Evolutionary conservation across 2,888 invertebrate genomes (phyloP), one percentile per base, ranked within the genome.

Genomic region (Galerucella pusilla): DNA sequence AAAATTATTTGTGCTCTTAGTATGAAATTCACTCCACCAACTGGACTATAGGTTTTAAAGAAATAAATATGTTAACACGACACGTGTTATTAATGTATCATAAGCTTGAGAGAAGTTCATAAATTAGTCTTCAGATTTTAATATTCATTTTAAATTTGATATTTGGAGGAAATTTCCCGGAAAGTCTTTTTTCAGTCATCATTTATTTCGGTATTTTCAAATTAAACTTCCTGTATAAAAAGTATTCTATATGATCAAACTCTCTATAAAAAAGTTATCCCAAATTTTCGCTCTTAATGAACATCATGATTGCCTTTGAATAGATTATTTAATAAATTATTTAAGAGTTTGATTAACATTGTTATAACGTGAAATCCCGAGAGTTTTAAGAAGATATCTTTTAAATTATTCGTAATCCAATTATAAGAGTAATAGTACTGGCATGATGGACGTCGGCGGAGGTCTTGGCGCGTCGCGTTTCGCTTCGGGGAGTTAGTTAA

Each of bases 371-470:
- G 70, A 68, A 80, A 71, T 82, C 82, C 81, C 81, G 35, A 46
- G 80, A 77, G 82, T 75, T 80, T 81, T 79, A 79, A 82, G 82
- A 83, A 81, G 79, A 78, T 82, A 80, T 81, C 81, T 82, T 80
- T 81, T 83, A 80, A 83, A 83, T 83, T 81, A 83, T 83, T 82
- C 81, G 75, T 80, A 78, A 82, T 82, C 79, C 81, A 83, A 83
- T 83, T 83, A 77, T 73, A 45, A 57, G 68, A 46, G 64, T 65
- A 57, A 57, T 65, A 46, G 64, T 65, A 46, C 45, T 6, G 46
- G 16, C 4, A 65, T 45, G 64, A 65, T 65, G 46, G 46, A 65
- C 42, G 64, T 65, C 46, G 35, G 12, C 20, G 16, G 46, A 65
- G 46, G 64, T 42, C 16, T 42, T 63, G 42, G 63, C 12, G 16